A percentile compares a stretch with the other conserved stretches of the same genome.
Conservation (phyloP, 2,113 vertebrate genomes). For the Hippotragus niger region DNA sequence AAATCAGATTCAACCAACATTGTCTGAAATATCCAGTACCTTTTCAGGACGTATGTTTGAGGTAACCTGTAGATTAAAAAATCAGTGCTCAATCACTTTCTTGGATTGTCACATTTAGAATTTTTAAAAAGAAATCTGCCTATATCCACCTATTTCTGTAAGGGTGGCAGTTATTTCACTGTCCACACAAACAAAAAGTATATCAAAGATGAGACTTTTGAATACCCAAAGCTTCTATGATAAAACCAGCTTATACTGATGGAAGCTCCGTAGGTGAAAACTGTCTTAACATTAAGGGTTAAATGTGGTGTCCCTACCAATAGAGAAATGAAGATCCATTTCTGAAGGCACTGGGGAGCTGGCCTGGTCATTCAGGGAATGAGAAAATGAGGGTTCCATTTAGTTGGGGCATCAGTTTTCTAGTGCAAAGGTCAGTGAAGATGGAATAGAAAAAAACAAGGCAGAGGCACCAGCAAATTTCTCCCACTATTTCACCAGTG, state of each 20-base stretch:
- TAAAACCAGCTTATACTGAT: neutral
- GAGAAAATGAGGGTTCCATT: constrained; percentile 52
- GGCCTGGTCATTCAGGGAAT: constrained; percentile 29
- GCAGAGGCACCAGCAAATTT: neutral
- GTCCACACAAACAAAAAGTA: neutral
- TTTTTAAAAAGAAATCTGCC: neutral
- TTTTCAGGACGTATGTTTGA: neutral
- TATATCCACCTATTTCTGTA: neutral
- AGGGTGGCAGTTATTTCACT: neutral
- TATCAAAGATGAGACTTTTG: neutral
- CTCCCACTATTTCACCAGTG: neutral
- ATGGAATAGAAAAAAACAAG: constrained; percentile 14
- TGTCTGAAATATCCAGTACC: neutral
- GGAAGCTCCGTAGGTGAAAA: neutral
- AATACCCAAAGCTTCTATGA: rapidly evolving
- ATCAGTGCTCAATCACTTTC: neutral
- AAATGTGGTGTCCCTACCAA: neutral
- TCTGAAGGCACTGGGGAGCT: neutral
- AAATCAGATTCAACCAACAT: neutral
- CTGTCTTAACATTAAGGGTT: neutral
- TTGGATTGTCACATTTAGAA: neutral
- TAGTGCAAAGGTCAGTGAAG: constrained; percentile 6
- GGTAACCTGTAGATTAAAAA: neutral
- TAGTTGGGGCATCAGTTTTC: constrained; percentile 31
- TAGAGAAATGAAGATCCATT: constrained; percentile 26